Evolutionary conservation across 2,888 invertebrate species (phyloP), one percentile per base, ranked within the genome.

Genomic region (Standfussiana lucernea): DNA sequence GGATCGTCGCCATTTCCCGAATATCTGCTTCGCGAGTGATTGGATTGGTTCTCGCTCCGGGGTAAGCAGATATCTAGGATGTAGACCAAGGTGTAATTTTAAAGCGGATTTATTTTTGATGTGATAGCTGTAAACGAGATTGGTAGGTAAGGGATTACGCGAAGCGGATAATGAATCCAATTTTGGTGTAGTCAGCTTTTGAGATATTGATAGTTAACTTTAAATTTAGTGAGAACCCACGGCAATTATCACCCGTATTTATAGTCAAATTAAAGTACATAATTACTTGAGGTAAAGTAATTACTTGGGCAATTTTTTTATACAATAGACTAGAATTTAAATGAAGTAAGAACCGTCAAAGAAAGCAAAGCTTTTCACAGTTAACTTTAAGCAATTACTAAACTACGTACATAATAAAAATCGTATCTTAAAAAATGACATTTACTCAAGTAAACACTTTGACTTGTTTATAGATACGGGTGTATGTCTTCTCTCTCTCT

Each of bases 1-100:
- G 70, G 73, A 82, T 84, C 85, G 79, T 47, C 79, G 77, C 81
- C 64, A 84, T 89, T 85, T 82, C 81, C 85, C 66, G 66, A 75
- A 85, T 82, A 77, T 82, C 83, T 77, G 72, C 73, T 75, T 76
- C 53, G 61, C 70, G 67, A 66, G 35, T 82, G 89, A 89, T 88
- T 88, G 77, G 77, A 88, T 88, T 84, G 72, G 67, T 15, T 68
- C 45, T 71, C 69, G 62, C 70, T 59, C 7, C 45, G 42, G 15
- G 56, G 50, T 62, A 42, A 75, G 69, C 72, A 69, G 62, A 71
- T 72, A 72, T 85, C 64, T 73, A 69, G 56, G 62, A 32, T 37
- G 69, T 70, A 73, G 72, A 85, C 77, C 68, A 62, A 74, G 66
- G 50, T 69, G 50, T 61, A 50, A 70, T 40, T 71, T 40, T 4